Conservation (phyloP, 37 sponge, comb jelly and placozoan genomes). For the Agelas oroides region DNA sequence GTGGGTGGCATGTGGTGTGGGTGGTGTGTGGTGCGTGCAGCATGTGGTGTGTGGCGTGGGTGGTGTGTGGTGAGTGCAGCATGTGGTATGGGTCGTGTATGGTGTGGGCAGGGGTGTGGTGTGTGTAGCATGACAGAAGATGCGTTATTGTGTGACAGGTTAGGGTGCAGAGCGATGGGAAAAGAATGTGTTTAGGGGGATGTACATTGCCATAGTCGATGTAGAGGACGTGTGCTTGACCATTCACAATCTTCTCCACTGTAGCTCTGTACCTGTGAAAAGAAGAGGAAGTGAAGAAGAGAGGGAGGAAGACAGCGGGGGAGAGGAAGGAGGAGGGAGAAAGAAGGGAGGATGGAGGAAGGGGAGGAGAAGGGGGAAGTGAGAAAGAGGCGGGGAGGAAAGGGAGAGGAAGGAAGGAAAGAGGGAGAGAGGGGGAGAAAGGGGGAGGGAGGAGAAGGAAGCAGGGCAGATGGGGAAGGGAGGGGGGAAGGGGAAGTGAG, state of each 20-base stretch:
- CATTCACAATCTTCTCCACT: constrained; percentile 62
- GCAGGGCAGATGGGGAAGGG: no score
- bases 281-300: background rate
- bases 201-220: constrained; percentile 93
- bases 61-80: background rate
- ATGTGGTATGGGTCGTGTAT: background rate
- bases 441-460: background rate
- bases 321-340: background rate
- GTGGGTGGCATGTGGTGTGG: background rate
- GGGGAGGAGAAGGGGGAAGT: no score
- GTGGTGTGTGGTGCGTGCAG: no score
- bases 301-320: background rate
- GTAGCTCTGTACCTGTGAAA: constrained; percentile 87
- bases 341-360: no score
- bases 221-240: constrained; percentile 78
- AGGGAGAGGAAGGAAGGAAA: no score
- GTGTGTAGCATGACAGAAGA: background rate
- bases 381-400: no score
- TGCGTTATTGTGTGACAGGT: no score
- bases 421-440: no score
- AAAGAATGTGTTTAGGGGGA: background rate
- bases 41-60: background rate
- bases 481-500: no score
- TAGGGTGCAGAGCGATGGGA: background rate
- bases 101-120: background rate